Base-by-base conservation (phyloP, 2,113 vertebrate genomes). In the Setophaga coronata region DNA sequence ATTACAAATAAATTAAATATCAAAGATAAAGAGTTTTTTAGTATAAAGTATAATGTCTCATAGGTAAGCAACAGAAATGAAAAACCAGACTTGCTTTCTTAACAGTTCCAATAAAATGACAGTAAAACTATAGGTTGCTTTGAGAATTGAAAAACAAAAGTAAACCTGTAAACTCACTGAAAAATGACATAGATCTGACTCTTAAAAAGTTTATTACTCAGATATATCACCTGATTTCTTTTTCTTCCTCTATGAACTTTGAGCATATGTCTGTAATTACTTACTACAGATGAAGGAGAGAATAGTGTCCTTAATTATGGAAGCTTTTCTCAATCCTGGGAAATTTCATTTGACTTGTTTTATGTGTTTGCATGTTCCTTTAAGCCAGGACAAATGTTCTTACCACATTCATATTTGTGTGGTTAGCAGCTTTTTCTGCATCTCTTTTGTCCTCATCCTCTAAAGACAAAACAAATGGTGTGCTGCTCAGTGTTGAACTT, bases 401-500 rank as follows among this genome's bases (percentile, higher is more conserved):
- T 73, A 87, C 92, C 79, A 31, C 82, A 85, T 48, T 77, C 54
- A 14, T 56, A 86, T 60, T 93, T 85, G 36, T 92, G 91, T 66
- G 81, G 87, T 92, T 92, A 79, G 90, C 88, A 93, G 72, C 85
- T 88, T 87, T 66, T 67, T 93, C 89, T 94, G 70, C 43, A 74
- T 80, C 42, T 66, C 60, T 81, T 87, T 91, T 71, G 82, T 90
- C 72, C 58, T 95, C 70, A 53, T 66, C 62, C 80, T 92, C 87
- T 47, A 58, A 76, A 97, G 95, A 96, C 94, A 95, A 97, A 97
- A 96, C 93, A 96, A 96, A 86, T 28, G 36, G 7, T 36, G 34
- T 36, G 45, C 64, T 86, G 83, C 82, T 90, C 38, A 79, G 50
- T 54, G 86, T 54, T 94, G 91, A 93, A 88, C 67, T 94, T 93